A percentile compares a stretch with the other conserved stretches of the same genome.
phyloP scores from a whole-genome alignment of 1,140 invertebrate genomes.

The Holcopasites calliopsidis region DNA sequence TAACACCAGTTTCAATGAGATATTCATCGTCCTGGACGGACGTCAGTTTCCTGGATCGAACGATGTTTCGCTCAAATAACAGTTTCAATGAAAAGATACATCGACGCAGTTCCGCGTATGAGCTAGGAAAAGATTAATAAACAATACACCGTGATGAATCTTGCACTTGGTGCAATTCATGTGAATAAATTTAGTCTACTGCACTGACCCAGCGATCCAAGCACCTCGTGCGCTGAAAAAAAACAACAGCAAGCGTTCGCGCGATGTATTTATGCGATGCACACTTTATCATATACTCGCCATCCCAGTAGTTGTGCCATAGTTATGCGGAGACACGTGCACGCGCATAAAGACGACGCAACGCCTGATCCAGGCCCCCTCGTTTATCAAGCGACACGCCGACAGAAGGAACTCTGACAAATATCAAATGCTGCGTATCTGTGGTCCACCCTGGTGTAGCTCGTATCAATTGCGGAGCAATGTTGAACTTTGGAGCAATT shows the following conservation, averaged over 20 bases:
- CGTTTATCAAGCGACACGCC: slow-evolving; percentile 17
- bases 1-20: neutral
- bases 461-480: slow-evolving; percentile 18
- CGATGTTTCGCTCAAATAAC: neutral
- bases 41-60: neutral
- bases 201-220: too few species aligned
- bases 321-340: slow-evolving; percentile 44
- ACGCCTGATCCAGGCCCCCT: neutral
- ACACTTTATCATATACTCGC: slow-evolving; percentile 31
- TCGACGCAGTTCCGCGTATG: neutral
- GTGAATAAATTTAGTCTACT: neutral
- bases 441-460: neutral
- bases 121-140: neutral
- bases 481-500: neutral
- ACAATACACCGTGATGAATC: neutral
- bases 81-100: neutral
- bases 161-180: neutral
- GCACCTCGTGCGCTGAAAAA: slow-evolving; percentile 30
- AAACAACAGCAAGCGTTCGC: slow-evolving; percentile 35
- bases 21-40: too few species aligned
- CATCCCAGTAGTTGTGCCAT: slow-evolving; percentile 38
- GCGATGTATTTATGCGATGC: slow-evolving; percentile 29
- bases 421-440: slow-evolving; percentile 6
- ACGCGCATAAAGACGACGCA: slow-evolving; percentile 44
- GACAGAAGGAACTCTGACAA: slow-evolving; percentile 30